Evolutionary conservation across 30 jellyfish, hydroid and myxozoan genomes (phyloP).

Genomic region (Hydractinia symbiolongicarpus): DNA sequence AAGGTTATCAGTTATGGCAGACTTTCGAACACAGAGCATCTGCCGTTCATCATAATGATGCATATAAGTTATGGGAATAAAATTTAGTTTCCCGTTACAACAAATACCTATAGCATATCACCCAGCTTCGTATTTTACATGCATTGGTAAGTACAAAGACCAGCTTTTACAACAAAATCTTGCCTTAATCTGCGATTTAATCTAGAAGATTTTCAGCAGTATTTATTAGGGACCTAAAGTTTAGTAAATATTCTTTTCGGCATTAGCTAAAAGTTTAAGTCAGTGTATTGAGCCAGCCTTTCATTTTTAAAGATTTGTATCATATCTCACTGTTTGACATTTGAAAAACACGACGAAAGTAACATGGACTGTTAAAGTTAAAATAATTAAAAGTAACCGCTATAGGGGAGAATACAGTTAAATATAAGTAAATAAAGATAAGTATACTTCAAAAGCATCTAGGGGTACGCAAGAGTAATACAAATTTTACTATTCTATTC

Average conservation of each 20-base stretch:
- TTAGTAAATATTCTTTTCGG: background rate
- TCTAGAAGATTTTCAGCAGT: too few relatives aligned
- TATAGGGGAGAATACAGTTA: too few relatives aligned
- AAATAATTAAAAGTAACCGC: too few relatives aligned
- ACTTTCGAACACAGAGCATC: background rate
- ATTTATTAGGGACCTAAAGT: too few relatives aligned
- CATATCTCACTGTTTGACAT: too few relatives aligned
- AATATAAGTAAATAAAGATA: too few relatives aligned
- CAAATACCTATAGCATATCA: conserved; percentile 20
- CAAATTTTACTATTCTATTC: background rate
- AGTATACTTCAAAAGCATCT: background rate
- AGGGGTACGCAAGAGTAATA: background rate
- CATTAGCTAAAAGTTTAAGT: background rate
- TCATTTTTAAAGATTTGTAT: too few relatives aligned
- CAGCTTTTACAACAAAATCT: background rate
- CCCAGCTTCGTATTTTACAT: conserved; percentile 20
- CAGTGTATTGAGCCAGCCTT: background rate
- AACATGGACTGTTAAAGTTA: too few relatives aligned
- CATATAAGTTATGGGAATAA: conserved; percentile 22
- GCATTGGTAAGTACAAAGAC: conserved; percentile 3
- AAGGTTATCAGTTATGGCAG: conserved; percentile 1
- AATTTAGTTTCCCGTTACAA: conserved; percentile 3
- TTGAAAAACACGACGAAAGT: too few relatives aligned
- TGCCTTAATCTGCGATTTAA: too few relatives aligned
- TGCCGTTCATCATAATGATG: background rate